Evolutionary conservation across 1,140 invertebrate species (phyloP).

Genomic region (Hylyphantes graminicola): DNA sequence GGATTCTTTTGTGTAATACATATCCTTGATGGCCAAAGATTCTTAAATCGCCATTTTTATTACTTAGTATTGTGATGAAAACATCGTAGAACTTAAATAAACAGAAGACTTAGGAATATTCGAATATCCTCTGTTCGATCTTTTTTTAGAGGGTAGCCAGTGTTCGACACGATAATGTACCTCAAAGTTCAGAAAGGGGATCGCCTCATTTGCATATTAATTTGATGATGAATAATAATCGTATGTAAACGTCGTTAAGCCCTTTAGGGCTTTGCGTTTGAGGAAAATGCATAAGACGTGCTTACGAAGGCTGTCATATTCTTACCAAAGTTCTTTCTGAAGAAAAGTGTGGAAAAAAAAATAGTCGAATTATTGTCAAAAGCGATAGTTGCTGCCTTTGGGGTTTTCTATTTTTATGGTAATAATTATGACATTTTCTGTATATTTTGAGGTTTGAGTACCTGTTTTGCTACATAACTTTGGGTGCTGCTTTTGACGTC

Average conservation of each 20-base stretch:
- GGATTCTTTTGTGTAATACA: too few relatives aligned
- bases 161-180: constrained; percentile 4
- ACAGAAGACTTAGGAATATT: constrained; percentile 10
- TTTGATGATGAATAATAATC: constrained; percentile 58
- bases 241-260: constrained; percentile 39
- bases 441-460: not conserved
- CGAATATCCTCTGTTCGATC: constrained; percentile 3
- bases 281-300: constrained; percentile 20
- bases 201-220: constrained; percentile 52
- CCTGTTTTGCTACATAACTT: not conserved
- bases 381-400: constrained; percentile 8
- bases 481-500: too few relatives aligned
- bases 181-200: constrained; percentile 37
- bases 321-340: not conserved
- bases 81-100: not conserved
- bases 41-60: not conserved
- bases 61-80: constrained; percentile 2
- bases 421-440: not conserved
- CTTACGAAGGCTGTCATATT: constrained; percentile 26
- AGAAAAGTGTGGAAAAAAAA: constrained; percentile 23
- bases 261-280: constrained; percentile 33
- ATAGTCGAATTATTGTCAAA: constrained; percentile 11
- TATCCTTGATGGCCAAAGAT: too few relatives aligned
- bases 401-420: constrained; percentile 7
- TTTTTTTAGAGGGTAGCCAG: constrained; percentile 14